Base-by-base conservation (phyloP, 1,140 invertebrate genomes). In the Hesperophylax magnus region DNA sequence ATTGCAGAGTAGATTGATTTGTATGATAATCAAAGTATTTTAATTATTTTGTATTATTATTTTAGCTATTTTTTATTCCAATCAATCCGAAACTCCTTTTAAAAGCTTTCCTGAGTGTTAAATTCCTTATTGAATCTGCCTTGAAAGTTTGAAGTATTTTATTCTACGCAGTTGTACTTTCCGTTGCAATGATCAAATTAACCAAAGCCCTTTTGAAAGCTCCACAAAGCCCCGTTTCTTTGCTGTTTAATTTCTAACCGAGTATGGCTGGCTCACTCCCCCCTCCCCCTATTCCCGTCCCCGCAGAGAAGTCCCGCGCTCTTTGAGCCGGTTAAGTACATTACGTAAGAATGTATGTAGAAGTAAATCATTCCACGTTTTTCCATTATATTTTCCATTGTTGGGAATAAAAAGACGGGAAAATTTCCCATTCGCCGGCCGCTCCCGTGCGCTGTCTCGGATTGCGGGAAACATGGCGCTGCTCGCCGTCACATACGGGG, bases 311-410 rank as follows among this genome's bases (percentile, higher is more conserved):
- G 22, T 75, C 24, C 31, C 71, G 18, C 76, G n/a, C 76, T 20
- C 76, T 67, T 53, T 27, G 71, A 75, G 71, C 53, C 60, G 34
- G 47, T 67, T 79, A 71, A 83, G 79, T 83, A 65, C 78, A 83
- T 83, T 83, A 80, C 34, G 79, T 65, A 77, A 75, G 78, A 78
- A 82, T 79, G 79, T 79, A 79, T 76, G 74, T 81, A 71, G 75
- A 83, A 84, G 79, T 84, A 82, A 84, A 84, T 84, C 80, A 82
- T 82, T 82, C 75, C 81, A 75, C 75, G 71, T 79, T 84, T 84
- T 84, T 78, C 83, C 81, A 84, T 84, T 84, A 84, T 84, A 82
- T 84, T 84, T 84, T 72, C 83, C 78, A 84, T 84, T 84, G 83
- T 84, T 81, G 83, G 78, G 79, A 84, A 84, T 82, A 84, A 84